Conservation (phyloP, 2,797 vertebrate species). For the Artibeus jamaicensis region DNA sequence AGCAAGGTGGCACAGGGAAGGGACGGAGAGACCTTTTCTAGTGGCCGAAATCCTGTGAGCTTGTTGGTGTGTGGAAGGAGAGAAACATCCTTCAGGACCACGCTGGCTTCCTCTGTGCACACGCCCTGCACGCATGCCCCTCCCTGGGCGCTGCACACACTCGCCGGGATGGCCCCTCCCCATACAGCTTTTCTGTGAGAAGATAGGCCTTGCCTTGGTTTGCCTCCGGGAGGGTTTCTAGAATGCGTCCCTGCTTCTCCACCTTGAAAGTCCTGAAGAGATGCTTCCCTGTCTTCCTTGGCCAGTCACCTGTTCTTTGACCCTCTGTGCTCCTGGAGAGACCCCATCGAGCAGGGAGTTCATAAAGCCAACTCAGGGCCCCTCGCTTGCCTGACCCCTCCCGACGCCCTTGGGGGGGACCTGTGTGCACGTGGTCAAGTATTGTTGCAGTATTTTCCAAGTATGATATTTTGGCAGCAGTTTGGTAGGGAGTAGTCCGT, state of each 20-base stretch:
- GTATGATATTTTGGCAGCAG: not conserved
- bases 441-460: not conserved
- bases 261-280: not conserved
- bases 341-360: not conserved
- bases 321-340: not conserved
- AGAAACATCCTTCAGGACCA: not conserved
- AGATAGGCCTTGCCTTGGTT: not conserved
- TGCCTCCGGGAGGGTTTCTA: not conserved
- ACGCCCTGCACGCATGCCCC: rapidly evolving
- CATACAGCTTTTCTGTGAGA: not conserved
- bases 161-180: not conserved
- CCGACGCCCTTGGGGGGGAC: not conserved
- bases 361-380: not conserved
- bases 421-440: not conserved
- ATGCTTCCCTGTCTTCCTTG: not conserved
- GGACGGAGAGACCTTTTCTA: not conserved
- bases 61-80: not conserved
- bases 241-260: not conserved
- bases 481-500: not conserved
- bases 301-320: not conserved
- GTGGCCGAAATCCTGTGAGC: not conserved
- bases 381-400: not conserved
- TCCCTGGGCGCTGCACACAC: not conserved
- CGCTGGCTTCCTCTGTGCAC: not conserved
- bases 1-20: not conserved